phyloP scores from a whole-genome alignment of 2,113 vertebrate genomes.

The Melanerpes aurifrons region DNA sequence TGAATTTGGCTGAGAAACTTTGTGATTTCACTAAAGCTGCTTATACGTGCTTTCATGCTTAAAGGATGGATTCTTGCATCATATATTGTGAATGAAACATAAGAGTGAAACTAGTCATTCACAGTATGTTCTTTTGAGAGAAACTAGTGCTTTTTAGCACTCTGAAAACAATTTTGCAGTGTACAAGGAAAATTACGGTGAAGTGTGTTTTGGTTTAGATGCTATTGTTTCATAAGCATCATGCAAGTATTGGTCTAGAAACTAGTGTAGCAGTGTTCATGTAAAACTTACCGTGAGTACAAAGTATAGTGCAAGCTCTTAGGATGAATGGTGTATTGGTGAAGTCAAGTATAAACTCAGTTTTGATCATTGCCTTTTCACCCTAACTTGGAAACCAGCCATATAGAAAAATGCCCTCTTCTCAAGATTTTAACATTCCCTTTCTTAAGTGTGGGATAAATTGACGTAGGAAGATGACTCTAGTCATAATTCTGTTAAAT shows the following conservation, averaged over 20 bases:
- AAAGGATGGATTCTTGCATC: not conserved
- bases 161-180: not conserved
- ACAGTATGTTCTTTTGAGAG: not conserved
- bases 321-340: not conserved
- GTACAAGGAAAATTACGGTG: not conserved
- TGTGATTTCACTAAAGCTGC: not conserved
- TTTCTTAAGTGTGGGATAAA: not conserved
- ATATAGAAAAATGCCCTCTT: not conserved
- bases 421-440: rapidly evolving
- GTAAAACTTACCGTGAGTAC: not conserved
- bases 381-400: not conserved
- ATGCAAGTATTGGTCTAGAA: not conserved
- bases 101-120: not conserved
- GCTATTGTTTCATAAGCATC: not conserved
- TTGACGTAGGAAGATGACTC: not conserved
- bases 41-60: conserved; percentile 11
- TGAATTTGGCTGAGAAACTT: conserved; percentile 19
- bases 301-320: not conserved
- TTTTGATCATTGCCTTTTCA: not conserved
- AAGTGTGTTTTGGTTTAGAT: not conserved
- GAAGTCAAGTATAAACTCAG: not conserved
- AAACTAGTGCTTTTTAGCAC: not conserved
- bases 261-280: not conserved
- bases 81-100: not conserved
- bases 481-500: not conserved